These are phyloP conservation scores for Lasioglossum leucozonium DNA, from an alignment of 2,888 invertebrate genomes.

Conservation along the genomic window DNA sequence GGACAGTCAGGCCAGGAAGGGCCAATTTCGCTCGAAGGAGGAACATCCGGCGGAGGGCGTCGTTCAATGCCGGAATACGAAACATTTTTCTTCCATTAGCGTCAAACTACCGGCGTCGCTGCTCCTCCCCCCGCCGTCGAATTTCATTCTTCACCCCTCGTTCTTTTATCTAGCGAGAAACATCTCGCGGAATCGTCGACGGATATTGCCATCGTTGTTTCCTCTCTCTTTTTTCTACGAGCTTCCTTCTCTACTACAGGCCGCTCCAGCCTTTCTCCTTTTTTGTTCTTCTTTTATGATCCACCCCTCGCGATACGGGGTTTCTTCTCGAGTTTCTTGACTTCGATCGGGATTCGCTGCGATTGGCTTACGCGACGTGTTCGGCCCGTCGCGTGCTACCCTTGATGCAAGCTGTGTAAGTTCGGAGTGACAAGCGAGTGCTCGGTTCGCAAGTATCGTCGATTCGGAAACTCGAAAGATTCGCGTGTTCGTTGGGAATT, in stretches of 20 bases:
- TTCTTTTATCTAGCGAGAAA: constrained; percentile 25
- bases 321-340: constrained; percentile 6
- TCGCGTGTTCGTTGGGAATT: neutral
- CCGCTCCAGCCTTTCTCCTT: neutral
- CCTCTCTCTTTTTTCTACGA: neutral
- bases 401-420: neutral
- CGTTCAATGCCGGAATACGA: constrained; percentile 3
- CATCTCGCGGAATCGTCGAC: constrained; percentile 28
- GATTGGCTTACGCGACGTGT: constrained; percentile 18
- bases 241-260: neutral
- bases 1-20: constrained; percentile 5
- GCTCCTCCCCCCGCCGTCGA: neutral
- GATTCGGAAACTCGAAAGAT: neutral
- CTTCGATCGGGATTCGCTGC: constrained; percentile 33
- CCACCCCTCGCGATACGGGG: constrained; percentile 21
- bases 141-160: constrained; percentile 38
- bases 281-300: neutral
- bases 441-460: neutral
- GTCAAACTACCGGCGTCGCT: neutral
- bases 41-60: neutral
- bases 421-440: constrained; percentile 2
- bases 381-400: neutral
- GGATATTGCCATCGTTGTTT: constrained; percentile 16
- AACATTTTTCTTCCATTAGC: constrained; percentile 33
- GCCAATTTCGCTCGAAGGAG: neutral